A percentile compares a stretch with the other conserved stretches of the same genome.
These are phyloP conservation scores for Acronicta aceris DNA, from an alignment of 2,888 invertebrate species.

Conservation along the genomic window DNA sequence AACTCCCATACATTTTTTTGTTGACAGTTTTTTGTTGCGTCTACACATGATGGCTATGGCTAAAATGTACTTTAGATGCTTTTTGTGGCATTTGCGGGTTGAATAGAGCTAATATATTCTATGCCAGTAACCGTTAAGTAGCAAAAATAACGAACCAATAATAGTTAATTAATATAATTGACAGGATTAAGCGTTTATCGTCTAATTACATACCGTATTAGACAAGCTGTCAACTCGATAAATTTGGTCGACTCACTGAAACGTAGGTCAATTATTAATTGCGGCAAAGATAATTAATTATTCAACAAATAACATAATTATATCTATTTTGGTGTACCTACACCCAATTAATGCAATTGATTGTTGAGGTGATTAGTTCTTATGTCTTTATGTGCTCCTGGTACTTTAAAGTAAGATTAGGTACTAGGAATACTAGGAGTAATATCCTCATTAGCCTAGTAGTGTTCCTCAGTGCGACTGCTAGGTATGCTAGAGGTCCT, in stretches of 20 bases:
- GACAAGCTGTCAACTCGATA: conserved; percentile 47
- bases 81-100: too few relatives aligned
- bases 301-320: conserved; percentile 38
- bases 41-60: too few relatives aligned
- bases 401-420: background rate
- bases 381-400: conserved; percentile 8
- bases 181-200: conserved; percentile 35
- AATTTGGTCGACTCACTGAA: conserved; percentile 44
- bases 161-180: conserved; percentile 31
- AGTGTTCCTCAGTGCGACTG: too few relatives aligned
- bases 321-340: conserved; percentile 30
- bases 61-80: too few relatives aligned
- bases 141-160: conserved; percentile 13
- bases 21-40: too few relatives aligned
- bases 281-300: conserved; percentile 52
- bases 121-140: background rate
- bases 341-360: conserved; percentile 38
- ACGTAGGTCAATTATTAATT: conserved; percentile 51
- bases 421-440: background rate
- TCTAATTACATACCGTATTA: conserved; percentile 52
- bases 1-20: too few relatives aligned
- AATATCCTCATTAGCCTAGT: too few relatives aligned
- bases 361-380: conserved; percentile 27
- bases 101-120: background rate
- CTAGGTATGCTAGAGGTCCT: too few relatives aligned